Percentiles rank a stretch among this genome's conserved stretches.
Evolutionary conservation across 2,888 invertebrate species (phyloP).

Genomic region (Erynnis tages): DNA sequence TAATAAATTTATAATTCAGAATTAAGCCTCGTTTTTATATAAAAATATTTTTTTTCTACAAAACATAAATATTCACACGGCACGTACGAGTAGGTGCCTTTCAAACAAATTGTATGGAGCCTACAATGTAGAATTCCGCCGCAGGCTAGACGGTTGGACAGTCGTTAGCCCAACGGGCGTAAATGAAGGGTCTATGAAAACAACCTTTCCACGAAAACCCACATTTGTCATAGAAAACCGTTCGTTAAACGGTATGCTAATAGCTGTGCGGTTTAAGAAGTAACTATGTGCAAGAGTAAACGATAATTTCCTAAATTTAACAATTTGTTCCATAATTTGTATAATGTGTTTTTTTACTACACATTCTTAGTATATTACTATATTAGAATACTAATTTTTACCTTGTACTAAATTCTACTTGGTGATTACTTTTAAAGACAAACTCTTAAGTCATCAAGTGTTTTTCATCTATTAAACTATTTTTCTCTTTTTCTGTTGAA

Average conservation of each 20-base stretch:
- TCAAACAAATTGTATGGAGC: neutral
- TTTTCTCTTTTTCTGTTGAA: no score
- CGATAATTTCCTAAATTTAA: neutral
- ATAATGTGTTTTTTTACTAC: no score
- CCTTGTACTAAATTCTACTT: no score
- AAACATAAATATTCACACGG: neutral
- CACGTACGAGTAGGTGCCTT: no score
- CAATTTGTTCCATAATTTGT: neutral
- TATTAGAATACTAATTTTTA: no score
- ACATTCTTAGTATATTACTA: no score
- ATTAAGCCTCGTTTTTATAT: no score
- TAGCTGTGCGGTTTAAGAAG: neutral
- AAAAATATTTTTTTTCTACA: neutral
- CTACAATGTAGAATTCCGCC: neutral
- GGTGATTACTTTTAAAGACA: no score
- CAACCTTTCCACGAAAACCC: constrained; percentile 4
- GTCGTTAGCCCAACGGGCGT: neutral
- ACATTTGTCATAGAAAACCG: constrained; percentile 8
- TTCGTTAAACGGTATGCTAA: constrained; percentile 5
- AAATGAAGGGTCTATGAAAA: constrained; percentile 14
- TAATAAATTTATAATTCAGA: no score
- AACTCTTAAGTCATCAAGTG: no score
- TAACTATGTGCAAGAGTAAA: neutral
- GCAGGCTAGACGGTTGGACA: neutral
- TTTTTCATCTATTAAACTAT: no score